Evolutionary conservation across 2,888 invertebrate species (phyloP), one percentile per base, ranked within the genome.

Genomic region (Amblyjoppa fuscipennis): DNA sequence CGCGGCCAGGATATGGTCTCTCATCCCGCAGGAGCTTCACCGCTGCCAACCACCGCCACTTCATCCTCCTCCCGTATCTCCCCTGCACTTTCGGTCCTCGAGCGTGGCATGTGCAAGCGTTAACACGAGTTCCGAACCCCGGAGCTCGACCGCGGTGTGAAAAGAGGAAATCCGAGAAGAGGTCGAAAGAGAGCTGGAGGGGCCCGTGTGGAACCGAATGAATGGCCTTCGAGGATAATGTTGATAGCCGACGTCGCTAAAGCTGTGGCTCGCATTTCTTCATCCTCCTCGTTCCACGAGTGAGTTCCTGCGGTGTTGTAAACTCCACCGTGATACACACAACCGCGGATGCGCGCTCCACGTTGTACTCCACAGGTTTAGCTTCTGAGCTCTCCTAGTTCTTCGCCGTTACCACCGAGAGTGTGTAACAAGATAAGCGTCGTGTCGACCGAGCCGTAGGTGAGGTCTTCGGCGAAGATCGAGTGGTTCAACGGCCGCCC

Each of bases 21-120:
- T 80, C 85, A 80, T 85, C 85, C 82, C 82, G 85, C 76, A 83
- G 85, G 76, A 83, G 79, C 82, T 80, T 80, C 59, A 76, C 85
- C 82, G 76, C 79, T 66, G 64, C 66, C 20, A 64, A 77, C 80
- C 79, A 20, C 80, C 75, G 41, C 81, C 81, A 77, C 79, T 85
- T 85, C 79, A 82, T 78, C 82, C 82, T 79, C 59, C 53, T 59
- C 80, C 59, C 66, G 20, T 38, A 41, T 49, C 71, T 68, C 81
- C 77, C 6, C 38, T 71, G 77, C 70, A 75, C 75, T 78, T 75
- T 75, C 85, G 82, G 79, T 66, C 75, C 76, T 85, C 81, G 77
- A n/a, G 75, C 74, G 53, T 70, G 51, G 77, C 71, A 68, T 77
- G 76, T 68, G 68, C 74, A 68, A 53, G 76, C 56, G 59, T 73